Conservation (phyloP, 2,113 vertebrate genomes). For the Myrmecophaga tridactyla region DNA sequence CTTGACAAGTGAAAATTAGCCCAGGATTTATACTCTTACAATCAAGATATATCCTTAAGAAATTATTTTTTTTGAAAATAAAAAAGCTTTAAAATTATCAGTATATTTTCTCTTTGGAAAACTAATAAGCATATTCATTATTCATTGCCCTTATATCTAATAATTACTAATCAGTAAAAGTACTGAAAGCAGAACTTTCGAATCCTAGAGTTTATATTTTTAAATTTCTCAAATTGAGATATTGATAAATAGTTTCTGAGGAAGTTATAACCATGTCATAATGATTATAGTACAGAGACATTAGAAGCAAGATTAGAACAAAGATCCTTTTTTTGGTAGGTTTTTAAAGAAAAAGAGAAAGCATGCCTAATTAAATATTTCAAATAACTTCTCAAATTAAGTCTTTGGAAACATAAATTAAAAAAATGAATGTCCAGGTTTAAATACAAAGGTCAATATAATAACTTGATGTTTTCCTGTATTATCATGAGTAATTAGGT, state of each 20-base stretch:
- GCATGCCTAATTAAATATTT: not conserved
- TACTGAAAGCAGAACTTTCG: not conserved
- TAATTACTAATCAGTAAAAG: not conserved
- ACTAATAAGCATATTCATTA: not conserved
- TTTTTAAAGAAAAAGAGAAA: constrained; percentile 9
- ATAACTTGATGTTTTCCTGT: not conserved
- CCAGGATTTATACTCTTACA: not conserved
- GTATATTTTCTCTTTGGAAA: not conserved
- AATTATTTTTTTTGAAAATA: not conserved
- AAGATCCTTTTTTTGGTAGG: not conserved
- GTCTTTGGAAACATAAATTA: not conserved
- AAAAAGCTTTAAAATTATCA: not conserved
- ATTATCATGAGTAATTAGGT: constrained; percentile 32
- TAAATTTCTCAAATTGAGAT: not conserved
- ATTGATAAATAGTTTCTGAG: not conserved
- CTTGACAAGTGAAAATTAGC: not conserved
- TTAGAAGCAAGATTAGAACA: not conserved
- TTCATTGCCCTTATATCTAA: not conserved
- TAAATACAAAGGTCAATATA: constrained; percentile 26
- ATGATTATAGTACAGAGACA: not conserved
- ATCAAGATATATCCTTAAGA: not conserved
- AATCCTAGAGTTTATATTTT: not conserved
- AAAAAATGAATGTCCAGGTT: not conserved
- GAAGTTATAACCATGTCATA: not conserved
- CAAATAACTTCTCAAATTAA: not conserved